Evolutionary conservation across 2,113 vertebrate genomes (phyloP).

Genomic region (Atherinomorus stipes): DNA sequence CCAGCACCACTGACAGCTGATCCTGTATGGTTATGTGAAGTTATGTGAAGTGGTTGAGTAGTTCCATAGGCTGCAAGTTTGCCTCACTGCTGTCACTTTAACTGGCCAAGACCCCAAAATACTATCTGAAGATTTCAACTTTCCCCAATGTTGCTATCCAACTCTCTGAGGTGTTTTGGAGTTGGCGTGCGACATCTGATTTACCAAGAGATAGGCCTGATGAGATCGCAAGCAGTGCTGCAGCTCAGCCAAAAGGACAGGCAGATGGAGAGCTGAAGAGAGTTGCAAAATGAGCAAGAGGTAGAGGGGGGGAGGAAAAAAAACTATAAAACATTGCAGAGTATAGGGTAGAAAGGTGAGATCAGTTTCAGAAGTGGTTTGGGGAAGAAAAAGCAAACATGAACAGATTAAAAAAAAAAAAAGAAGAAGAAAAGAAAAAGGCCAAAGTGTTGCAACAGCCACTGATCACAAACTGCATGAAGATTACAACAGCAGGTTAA

Average conservation of each 20-base stretch:
- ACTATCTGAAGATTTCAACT: slow-evolving; percentile 53
- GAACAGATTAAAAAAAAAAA: not conserved
- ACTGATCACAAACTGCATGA: not conserved
- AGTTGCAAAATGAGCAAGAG: slow-evolving; percentile 43
- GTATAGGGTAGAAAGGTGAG: slow-evolving; percentile 44
- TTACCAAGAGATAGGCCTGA: slow-evolving; percentile 49
- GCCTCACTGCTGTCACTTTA: slow-evolving; percentile 37
- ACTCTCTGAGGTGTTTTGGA: slow-evolving; percentile 55
- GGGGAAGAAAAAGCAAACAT: slow-evolving; percentile 20
- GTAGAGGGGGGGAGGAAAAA: not conserved
- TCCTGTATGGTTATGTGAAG: not conserved
- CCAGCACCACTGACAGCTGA: not conserved
- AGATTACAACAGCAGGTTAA: not conserved
- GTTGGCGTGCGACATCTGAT: slow-evolving; percentile 41
- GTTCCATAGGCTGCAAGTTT: too few relatives aligned
- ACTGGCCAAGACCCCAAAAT: slow-evolving; percentile 14
- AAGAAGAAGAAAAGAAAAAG: not conserved
- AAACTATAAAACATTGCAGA: slow-evolving; percentile 19
- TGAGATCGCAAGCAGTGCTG: slow-evolving; percentile 56
- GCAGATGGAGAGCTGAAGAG: slow-evolving; percentile 11
- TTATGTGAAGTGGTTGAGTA: too few relatives aligned
- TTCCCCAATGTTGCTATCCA: slow-evolving; percentile 20
- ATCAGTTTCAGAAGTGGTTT: slow-evolving; percentile 32
- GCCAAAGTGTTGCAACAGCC: not conserved
- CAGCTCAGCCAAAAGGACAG: slow-evolving; percentile 42